Conservation (phyloP, 1,140 invertebrate species). For the Tetramorium parvispinum region DNA sequence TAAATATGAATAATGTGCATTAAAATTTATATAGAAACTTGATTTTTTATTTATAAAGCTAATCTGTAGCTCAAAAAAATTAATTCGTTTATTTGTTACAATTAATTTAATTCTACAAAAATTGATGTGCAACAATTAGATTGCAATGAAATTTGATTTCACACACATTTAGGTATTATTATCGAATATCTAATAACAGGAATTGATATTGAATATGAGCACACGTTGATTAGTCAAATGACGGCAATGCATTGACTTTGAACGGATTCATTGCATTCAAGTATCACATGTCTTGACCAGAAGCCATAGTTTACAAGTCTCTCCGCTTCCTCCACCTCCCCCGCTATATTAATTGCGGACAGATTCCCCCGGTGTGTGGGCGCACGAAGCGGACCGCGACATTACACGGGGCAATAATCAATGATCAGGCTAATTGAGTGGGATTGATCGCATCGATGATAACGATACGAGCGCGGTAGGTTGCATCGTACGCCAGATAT, state of each 20-base stretch:
- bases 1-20: not conserved
- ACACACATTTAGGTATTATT: not conserved
- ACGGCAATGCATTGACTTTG: conserved; percentile 42
- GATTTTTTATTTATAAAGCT: not conserved
- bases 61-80: not conserved
- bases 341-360: conserved; percentile 50
- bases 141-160: not conserved
- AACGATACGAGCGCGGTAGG: conserved; percentile 78
- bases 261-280: conserved; percentile 52
- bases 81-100: not conserved
- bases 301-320: conserved; percentile 51
- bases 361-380: conserved; percentile 27
- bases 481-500: conserved; percentile 62
- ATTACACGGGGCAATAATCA: conserved; percentile 84
- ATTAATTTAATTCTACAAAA: not conserved
- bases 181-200: not conserved
- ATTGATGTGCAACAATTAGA: not conserved
- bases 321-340: conserved; percentile 39
- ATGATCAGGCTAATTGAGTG: conserved; percentile 86
- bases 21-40: not conserved
- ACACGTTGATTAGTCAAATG: conserved; percentile 16
- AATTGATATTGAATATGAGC: not conserved
- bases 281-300: conserved; percentile 40
- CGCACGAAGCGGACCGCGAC: conserved; percentile 69
- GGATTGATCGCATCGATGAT: conserved; percentile 85